Evolutionary conservation across 2,888 invertebrate genomes (phyloP).

Genomic region (Cyclophora albipunctata): DNA sequence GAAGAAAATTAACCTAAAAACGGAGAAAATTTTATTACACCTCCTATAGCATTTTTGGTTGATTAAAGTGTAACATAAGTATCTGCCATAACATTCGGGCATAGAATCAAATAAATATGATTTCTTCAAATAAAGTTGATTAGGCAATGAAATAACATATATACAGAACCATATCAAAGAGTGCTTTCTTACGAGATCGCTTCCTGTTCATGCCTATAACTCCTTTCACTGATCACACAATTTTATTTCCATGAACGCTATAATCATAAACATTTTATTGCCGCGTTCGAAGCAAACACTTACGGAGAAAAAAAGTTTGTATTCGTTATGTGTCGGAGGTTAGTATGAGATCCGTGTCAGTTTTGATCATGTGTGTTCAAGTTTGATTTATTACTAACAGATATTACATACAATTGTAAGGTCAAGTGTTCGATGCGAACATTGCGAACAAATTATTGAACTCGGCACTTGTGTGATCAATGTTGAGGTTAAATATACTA

Average conservation of each 20-base stretch:
- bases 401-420: constrained; percentile 24
- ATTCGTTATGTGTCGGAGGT: constrained; percentile 47
- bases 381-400: constrained; percentile 60
- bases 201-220: constrained; percentile 39
- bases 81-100: too few species aligned
- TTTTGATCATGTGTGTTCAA: constrained; percentile 50
- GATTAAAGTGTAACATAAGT: too few species aligned
- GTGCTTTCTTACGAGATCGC: constrained; percentile 30
- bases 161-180: constrained; percentile 35
- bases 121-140: constrained; percentile 32
- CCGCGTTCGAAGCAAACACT: constrained; percentile 61
- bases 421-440: constrained; percentile 8
- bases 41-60: too few species aligned
- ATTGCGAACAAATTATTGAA: too few species aligned
- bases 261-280: constrained; percentile 71
- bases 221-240: constrained; percentile 55
- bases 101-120: constrained; percentile 16
- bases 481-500: too few species aligned
- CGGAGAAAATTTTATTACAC: not conserved
- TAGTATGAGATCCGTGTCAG: constrained; percentile 59
- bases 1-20: not conserved
- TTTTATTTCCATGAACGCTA: constrained; percentile 67
- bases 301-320: constrained; percentile 18
- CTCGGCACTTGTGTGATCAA: too few species aligned
- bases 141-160: constrained; percentile 35